Evolutionary conservation across 2,113 vertebrate species (phyloP), one percentile per base, ranked within the genome.

Genomic region (Sphaerodactylus townsendi): DNA sequence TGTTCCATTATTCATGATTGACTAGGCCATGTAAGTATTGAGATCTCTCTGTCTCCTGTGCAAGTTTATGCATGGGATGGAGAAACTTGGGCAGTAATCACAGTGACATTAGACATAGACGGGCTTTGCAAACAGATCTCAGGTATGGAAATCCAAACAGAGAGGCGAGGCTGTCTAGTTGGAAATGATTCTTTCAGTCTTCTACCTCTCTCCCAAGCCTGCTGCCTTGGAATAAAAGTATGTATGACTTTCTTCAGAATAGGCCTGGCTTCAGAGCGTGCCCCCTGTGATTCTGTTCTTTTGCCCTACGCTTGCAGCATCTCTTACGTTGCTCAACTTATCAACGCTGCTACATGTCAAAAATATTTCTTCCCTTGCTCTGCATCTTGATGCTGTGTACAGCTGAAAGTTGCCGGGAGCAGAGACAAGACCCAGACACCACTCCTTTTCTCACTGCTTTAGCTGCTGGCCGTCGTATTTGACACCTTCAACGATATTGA

Each of bases 401-500:
- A 48, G 77, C 10, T 28, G 41, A 62, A 21, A 28, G 48, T 44
- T 2, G 1, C 33, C n/a, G 30, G 76, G 2, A 1, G 0, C 8
- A 6, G 33, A 7, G 35, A 5, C 77, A 7, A 11, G 75, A 83
- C 23, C 59, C 4, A 11, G 17, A 3, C 28, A 10, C 33, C 6
- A 23, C 25, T 21, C n/a, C 50, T 3, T 83, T 59, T 88, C 79
- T 66, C 64, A 66, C 68, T 62, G 80, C 83, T 48, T 3, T 81
- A 97, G 99, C 98, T 99, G 59, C 95, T 99, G 59, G 99, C 99
- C 0, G 99, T 99, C 5, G 99, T 99, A 81, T 99, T 99, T 1
- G 99, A 99, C 92, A 99, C 98, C 1, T 99, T 99, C 92, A 99
- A 97, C 11, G 99, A 97, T 56, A 98, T 99, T 0, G 98, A 99